phyloP scores from a whole-genome alignment of 2,797 vertebrate genomes.

The Prionace glauca region DNA sequence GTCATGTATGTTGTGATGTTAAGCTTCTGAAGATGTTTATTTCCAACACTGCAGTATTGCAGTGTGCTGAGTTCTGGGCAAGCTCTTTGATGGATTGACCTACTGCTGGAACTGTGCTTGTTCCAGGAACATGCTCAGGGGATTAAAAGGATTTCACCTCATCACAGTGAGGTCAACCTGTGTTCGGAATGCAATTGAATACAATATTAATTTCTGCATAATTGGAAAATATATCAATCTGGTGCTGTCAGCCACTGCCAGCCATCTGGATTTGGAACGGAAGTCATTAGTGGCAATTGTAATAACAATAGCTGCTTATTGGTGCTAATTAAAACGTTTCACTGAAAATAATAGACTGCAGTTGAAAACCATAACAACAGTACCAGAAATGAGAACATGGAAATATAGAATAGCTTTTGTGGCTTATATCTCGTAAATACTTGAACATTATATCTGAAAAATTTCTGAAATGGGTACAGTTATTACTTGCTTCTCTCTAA shows the following conservation, averaged over 20 bases:
- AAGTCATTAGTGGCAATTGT: slow-evolving; percentile 28
- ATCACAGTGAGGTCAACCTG: slow-evolving; percentile 16
- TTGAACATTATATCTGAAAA: background rate
- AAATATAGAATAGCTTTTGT: background rate
- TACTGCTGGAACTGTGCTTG: background rate
- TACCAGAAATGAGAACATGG: background rate
- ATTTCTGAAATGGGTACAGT: background rate
- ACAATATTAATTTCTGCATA: slow-evolving; percentile 29
- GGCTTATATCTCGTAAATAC: background rate
- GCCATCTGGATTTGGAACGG: background rate
- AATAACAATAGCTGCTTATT: slow-evolving; percentile 9
- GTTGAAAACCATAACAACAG: background rate
- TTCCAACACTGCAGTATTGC: background rate
- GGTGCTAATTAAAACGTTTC: slow-evolving; percentile 29
- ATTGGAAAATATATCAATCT: slow-evolving; percentile 33
- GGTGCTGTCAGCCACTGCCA: slow-evolving; percentile 17
- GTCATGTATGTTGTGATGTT: background rate
- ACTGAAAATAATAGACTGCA: background rate
- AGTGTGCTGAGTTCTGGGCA: background rate
- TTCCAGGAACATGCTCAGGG: slow-evolving; percentile 12
- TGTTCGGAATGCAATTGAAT: slow-evolving; percentile 27
- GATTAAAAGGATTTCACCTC: slow-evolving; percentile 23
- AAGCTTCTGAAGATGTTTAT: background rate
- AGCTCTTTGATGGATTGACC: slow-evolving; percentile 24
- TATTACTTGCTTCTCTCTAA: background rate